These are phyloP conservation scores for Pavo muticus DNA, from an alignment of 2,113 vertebrate genomes.

Conservation along the genomic window DNA sequence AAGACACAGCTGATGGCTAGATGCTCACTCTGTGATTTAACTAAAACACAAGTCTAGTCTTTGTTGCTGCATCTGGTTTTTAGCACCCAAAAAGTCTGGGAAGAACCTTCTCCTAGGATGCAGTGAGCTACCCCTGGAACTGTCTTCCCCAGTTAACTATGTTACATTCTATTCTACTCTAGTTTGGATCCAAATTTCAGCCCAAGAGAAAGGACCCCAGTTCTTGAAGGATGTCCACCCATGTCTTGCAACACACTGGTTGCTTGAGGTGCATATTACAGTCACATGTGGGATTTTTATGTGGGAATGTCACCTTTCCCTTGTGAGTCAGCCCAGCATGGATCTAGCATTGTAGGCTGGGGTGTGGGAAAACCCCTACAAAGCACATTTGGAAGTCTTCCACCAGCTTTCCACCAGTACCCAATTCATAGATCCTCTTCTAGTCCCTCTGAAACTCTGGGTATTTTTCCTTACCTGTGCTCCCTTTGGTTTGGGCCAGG, in stretches of 20 bases:
- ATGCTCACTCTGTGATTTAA: not conserved
- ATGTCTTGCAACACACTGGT: fast-evolving
- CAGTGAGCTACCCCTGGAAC: not conserved
- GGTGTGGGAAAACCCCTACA: not conserved
- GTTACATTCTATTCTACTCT: not conserved
- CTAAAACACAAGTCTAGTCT: not conserved
- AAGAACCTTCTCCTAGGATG: not conserved
- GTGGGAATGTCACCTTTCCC: not conserved
- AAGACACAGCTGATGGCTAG: not conserved
- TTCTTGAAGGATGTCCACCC: not conserved
- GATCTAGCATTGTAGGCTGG: not conserved
- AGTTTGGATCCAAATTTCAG: not conserved
- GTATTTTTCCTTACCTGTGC: not conserved
- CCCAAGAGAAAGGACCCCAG: not conserved
- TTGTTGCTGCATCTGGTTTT: not conserved
- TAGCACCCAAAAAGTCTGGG: not conserved
- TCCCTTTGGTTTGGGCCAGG: not conserved
- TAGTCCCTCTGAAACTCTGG: not conserved
- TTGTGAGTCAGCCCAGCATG: fast-evolving
- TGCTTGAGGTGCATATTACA: fast-evolving
- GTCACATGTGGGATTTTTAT: not conserved
- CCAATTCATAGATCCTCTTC: not conserved
- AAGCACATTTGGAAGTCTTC: not conserved
- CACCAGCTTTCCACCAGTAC: not conserved
- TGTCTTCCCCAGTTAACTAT: not conserved